Percentiles rank a stretch among this genome's conserved stretches.
Evolutionary conservation across 2,113 vertebrate genomes (phyloP).

Genomic region (Bubo blakistoni): DNA sequence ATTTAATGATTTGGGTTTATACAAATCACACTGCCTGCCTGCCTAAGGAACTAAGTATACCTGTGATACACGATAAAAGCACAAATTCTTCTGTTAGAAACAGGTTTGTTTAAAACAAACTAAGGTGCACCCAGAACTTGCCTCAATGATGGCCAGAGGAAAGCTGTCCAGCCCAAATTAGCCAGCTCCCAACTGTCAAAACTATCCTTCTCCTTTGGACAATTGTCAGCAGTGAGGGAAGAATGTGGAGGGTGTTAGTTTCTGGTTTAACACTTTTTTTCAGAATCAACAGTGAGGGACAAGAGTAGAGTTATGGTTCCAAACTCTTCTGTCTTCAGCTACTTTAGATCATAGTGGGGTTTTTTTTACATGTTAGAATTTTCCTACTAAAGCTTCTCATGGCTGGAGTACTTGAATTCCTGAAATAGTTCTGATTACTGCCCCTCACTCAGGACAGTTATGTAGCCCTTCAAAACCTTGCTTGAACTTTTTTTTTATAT

Average conservation of each 20-base stretch:
- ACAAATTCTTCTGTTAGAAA: background rate
- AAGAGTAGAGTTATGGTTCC: background rate
- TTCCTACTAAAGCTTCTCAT: background rate
- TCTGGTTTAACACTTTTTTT: background rate
- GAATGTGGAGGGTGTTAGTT: background rate
- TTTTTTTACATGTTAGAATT: background rate
- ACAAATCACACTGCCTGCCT: background rate
- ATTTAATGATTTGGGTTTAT: slow-evolving; percentile 32
- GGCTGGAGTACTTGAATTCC: background rate
- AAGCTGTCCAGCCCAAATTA: background rate
- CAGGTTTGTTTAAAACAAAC: background rate
- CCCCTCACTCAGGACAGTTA: background rate
- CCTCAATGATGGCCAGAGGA: background rate
- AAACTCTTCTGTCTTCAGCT: background rate
- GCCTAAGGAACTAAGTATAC: background rate
- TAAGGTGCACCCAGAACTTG: background rate
- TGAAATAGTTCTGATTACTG: background rate
- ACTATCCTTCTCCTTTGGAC: background rate
- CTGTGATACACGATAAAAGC: background rate
- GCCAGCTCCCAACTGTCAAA: background rate
- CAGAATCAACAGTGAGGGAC: background rate
- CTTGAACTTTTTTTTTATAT: background rate
- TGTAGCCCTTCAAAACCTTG: background rate
- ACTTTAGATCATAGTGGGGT: background rate
- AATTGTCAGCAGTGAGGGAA: fast-evolving